Evolutionary conservation across 2,888 invertebrate species (phyloP), one percentile per base, ranked within the genome.

Genomic region (Mesorhabditis spiculigera): DNA sequence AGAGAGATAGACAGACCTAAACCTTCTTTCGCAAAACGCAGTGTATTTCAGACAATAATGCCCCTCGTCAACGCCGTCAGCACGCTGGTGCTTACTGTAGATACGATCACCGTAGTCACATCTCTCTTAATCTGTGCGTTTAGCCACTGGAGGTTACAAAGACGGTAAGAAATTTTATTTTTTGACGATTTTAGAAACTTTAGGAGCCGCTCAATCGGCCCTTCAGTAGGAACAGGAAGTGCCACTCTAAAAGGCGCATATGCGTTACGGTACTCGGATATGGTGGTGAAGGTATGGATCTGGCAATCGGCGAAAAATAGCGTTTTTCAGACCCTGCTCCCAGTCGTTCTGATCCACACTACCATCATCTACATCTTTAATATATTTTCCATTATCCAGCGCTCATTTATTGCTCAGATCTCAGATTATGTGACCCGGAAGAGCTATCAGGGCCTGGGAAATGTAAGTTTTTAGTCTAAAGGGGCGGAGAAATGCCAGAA

Each of bases 341-440:
- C 58, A 50, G n/a, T 50, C 58, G n/a, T 50, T n/a, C 8, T 50
- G 1, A 13, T 13, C 58, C 58, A 50, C n/a, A 50, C 58, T 1
- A 10, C n/a, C n/a, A 50, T 50, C 58, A 50, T 50, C 58, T 50
- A 50, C n/a, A 13, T 50, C 3, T 50, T 50, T 3, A 50, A 50
- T 3, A n/a, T 10, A 13, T 50, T 50, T 3, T 50, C 58, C 58
- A 10, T 50, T 50, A 50, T 50, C n/a, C 58, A 50, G n/a, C 58
- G 58, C 58, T 10, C 10, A 13, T 13, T 50, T 10, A 50, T 50
- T 50, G 28, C 28, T 28, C 28, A 28, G 28, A 50, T 50, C 58
- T 50, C 58, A n/a, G 58, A 50, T 50, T 50, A 50, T n/a, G 58
- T 50, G 10, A 50, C 58, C n/a, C 58, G 58, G 58, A 50, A 50